Percentiles rank a stretch among this genome's conserved stretches.
These are phyloP conservation scores for Otus scops DNA, from an alignment of 2,797 vertebrate genomes.

Conservation along the genomic window DNA sequence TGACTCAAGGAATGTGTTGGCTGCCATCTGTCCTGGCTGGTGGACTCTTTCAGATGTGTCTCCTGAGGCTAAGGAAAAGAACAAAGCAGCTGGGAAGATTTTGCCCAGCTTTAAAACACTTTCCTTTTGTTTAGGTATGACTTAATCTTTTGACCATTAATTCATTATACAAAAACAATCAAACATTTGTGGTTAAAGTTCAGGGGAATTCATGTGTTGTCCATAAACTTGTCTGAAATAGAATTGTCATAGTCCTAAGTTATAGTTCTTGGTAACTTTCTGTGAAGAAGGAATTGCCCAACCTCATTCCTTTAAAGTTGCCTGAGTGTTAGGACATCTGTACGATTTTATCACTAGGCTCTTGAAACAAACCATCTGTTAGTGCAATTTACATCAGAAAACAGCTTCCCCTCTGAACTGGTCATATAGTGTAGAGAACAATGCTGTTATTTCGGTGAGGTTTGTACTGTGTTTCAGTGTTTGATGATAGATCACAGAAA, in stretches of 20 bases:
- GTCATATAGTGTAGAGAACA: rapidly evolving
- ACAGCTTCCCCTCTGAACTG: background rate
- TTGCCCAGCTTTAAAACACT: background rate
- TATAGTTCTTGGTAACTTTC: background rate
- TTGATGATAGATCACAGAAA: background rate
- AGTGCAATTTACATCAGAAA: background rate
- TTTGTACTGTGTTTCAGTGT: background rate
- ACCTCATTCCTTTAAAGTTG: background rate
- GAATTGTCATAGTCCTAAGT: background rate
- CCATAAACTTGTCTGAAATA: background rate
- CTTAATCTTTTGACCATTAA: background rate
- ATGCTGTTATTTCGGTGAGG: rapidly evolving
- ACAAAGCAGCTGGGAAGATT: background rate
- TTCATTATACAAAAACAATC: background rate
- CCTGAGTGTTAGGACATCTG: background rate
- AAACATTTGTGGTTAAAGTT: background rate
- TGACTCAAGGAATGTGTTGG: background rate
- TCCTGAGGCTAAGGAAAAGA: background rate
- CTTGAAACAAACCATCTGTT: background rate
- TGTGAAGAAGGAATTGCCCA: background rate
- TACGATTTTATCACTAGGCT: background rate
- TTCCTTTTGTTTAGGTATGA: background rate
- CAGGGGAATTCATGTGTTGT: background rate
- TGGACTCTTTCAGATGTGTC: background rate
- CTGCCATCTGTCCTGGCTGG: conserved; percentile 16